Percentiles rank a stretch among this genome's conserved stretches.
Evolutionary conservation across 2,888 invertebrate species (phyloP).

Genomic region (Petrolisthes manimaculis): DNA sequence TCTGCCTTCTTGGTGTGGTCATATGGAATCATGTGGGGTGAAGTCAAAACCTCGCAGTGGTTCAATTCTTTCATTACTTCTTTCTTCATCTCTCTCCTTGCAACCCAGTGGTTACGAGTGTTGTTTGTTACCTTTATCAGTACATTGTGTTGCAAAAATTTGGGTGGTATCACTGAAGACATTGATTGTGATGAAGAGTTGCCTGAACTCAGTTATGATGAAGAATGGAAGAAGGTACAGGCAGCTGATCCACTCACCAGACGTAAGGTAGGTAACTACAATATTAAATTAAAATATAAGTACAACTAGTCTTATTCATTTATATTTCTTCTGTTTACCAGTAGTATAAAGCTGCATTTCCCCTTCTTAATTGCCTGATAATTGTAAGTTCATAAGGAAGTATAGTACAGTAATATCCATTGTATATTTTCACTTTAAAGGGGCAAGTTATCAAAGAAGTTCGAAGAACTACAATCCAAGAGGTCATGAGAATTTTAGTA

Average conservation of each 20-base stretch:
- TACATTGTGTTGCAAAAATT: conserved; percentile 67
- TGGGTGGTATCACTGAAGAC: conserved; percentile 69
- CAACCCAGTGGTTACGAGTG: conserved; percentile 73
- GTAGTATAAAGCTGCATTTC: too few species aligned
- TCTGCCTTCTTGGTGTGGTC: conserved; percentile 71
- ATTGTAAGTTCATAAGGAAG: too few species aligned
- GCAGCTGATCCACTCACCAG: conserved; percentile 36
- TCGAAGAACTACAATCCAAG: too few species aligned
- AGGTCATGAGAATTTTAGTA: too few species aligned
- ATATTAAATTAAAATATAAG: neutral
- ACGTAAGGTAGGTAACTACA: conserved; percentile 27
- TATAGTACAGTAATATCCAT: too few species aligned
- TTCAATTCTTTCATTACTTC: conserved; percentile 72
- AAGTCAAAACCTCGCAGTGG: conserved; percentile 72
- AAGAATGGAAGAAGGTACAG: conserved; percentile 69
- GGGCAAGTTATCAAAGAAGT: too few species aligned
- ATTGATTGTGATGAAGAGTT: conserved; percentile 69
- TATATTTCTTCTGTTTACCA: too few species aligned
- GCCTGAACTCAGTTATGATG: conserved; percentile 68
- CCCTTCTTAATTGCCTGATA: too few species aligned
- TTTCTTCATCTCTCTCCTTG: conserved; percentile 71
- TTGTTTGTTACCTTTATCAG: conserved; percentile 67
- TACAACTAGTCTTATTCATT: neutral
- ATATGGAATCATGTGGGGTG: conserved; percentile 72
- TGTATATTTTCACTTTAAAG: too few species aligned